Conservation (phyloP, 2,888 invertebrate species). For the Drosophila mimica region DNA sequence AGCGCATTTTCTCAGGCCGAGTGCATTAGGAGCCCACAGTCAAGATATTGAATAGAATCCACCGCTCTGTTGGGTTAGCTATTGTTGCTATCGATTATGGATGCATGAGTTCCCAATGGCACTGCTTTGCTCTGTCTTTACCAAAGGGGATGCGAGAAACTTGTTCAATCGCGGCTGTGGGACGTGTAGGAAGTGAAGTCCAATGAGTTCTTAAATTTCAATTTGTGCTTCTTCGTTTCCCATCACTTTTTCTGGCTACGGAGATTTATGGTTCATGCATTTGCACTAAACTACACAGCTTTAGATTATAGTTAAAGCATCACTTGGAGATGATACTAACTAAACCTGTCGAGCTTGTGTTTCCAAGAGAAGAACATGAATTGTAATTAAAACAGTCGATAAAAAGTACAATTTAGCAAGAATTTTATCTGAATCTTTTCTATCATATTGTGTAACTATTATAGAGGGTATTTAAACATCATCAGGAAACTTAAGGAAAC, state of each 20-base stretch:
- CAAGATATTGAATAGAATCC: constrained; percentile 19
- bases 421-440: neutral
- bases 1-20: constrained; percentile 34
- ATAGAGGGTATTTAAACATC: neutral
- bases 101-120: constrained; percentile 54
- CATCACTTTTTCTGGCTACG: neutral
- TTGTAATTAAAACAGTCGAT: neutral
- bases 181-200: constrained; percentile 62
- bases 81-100: constrained; percentile 66
- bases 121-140: constrained; percentile 16
- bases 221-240: constrained; percentile 27
- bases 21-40: constrained; percentile 54
- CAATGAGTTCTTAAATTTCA: constrained; percentile 57
- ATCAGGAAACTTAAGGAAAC: neutral
- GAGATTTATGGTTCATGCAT: neutral
- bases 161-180: constrained; percentile 58
- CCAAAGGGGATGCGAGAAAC: constrained; percentile 44
- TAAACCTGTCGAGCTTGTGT: neutral
- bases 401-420: neutral
- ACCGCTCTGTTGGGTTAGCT: constrained; percentile 22
- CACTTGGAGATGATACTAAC: neutral
- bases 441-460: neutral
- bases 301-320: neutral
- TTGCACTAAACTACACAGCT: neutral
- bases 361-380: neutral